Conservation (phyloP, 2,888 invertebrate genomes). For the Tetropium fuscum region DNA sequence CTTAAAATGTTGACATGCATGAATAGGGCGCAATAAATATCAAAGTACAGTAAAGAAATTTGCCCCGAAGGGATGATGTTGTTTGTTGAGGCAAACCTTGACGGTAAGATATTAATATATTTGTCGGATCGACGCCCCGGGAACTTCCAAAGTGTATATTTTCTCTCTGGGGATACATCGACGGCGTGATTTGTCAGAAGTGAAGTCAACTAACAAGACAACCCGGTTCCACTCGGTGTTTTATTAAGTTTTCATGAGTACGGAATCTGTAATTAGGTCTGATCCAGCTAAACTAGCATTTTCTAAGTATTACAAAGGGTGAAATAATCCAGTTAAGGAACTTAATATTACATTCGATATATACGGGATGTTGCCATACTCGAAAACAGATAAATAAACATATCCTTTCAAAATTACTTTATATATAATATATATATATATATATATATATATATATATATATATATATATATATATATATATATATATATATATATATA, state of each 20-base stretch:
- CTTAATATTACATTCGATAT: slow-evolving; percentile 25
- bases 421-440: too few relatives aligned
- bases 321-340: slow-evolving; percentile 31
- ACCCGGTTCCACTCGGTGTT: slow-evolving; percentile 43
- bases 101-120: slow-evolving; percentile 51
- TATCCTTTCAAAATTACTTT: too few relatives aligned
- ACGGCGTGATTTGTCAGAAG: slow-evolving; percentile 42
- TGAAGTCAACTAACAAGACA: slow-evolving; percentile 41
- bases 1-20: slow-evolving; percentile 11
- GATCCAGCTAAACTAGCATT: slow-evolving; percentile 43
- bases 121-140: slow-evolving; percentile 47
- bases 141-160: slow-evolving; percentile 39
- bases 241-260: slow-evolving; percentile 54
- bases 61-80: slow-evolving; percentile 47
- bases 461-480: too few relatives aligned
- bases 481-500: too few relatives aligned
- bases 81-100: slow-evolving; percentile 49
- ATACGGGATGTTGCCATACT: not conserved
- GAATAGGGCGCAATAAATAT: slow-evolving; percentile 35
- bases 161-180: slow-evolving; percentile 38
- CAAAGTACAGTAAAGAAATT: slow-evolving; percentile 40
- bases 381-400: too few relatives aligned
- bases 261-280: slow-evolving; percentile 50
- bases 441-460: too few relatives aligned
- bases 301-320: slow-evolving; percentile 34